Conservation (phyloP, 2,797 vertebrate genomes). For the Pseudocheirus occidentalis region DNA sequence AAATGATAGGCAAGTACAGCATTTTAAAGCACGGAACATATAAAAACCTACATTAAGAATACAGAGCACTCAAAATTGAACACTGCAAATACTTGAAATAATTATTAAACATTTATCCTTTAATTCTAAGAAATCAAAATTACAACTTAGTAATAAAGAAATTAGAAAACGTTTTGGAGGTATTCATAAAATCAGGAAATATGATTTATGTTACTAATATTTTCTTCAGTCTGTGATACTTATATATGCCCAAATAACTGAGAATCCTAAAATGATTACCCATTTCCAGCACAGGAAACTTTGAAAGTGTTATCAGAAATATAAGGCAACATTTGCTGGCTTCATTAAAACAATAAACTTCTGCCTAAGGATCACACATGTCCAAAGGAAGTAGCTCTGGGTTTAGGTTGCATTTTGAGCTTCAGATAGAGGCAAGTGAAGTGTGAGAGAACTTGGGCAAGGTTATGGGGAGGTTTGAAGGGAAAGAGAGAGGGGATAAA, state of each 20-base stretch:
- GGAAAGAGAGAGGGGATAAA: not conserved
- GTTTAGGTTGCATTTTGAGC: not conserved
- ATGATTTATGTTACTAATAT: not conserved
- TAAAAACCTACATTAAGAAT: conserved; percentile 50
- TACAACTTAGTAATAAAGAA: not conserved
- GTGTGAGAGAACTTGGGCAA: not conserved
- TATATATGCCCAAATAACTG: not conserved
- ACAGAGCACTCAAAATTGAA: conserved; percentile 41
- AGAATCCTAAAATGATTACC: not conserved
- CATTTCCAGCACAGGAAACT: not conserved
- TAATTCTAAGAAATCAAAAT: not conserved
- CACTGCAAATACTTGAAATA: not conserved
- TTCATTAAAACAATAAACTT: not conserved
- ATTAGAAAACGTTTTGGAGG: not conserved
- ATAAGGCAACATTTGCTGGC: not conserved
- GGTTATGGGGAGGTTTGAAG: not conserved
- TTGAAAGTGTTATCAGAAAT: not conserved
- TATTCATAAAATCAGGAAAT: not conserved
- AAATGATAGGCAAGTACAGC: not conserved
- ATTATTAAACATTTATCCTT: not conserved
- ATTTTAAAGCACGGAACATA: conserved; percentile 48
- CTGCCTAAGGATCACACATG: not conserved
- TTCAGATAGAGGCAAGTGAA: not conserved
- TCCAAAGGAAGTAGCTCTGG: not conserved
- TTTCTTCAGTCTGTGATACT: not conserved